These are phyloP conservation scores for Gymnarchus niloticus DNA, from an alignment of 2,113 vertebrate genomes.

Conservation along the genomic window DNA sequence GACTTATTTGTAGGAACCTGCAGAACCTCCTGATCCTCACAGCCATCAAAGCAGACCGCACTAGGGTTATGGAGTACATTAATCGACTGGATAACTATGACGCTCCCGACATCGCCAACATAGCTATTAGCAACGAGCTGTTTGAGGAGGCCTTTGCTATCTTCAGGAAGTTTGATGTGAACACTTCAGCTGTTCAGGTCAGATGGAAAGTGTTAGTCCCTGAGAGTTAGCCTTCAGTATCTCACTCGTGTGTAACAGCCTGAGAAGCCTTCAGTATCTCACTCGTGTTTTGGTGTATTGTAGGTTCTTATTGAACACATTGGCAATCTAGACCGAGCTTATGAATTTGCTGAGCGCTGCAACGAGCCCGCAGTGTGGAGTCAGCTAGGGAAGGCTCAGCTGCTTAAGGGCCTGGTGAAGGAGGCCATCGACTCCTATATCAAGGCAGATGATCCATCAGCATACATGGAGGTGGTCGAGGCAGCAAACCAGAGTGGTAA, in stretches of 20 bases:
- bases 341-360: constrained; percentile 97
- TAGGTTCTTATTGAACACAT: constrained; percentile 98
- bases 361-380: constrained; percentile 99
- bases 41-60: constrained; percentile 95
- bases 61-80: constrained; percentile 98
- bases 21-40: constrained; percentile 97
- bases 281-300: background rate
- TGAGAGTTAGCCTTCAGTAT: too few relatives aligned
- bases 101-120: constrained; percentile 96
- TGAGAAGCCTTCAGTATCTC: background rate
- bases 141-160: constrained; percentile 98
- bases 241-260: background rate
- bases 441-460: constrained; percentile 96
- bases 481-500: constrained; percentile 93
- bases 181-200: constrained; percentile 97
- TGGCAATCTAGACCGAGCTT: constrained; percentile 93
- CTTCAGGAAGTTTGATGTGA: constrained; percentile 98
- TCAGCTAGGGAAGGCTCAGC: constrained; percentile 95
- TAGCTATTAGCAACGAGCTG: constrained; percentile 96
- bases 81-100: constrained; percentile 97
- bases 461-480: constrained; percentile 98
- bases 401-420: constrained; percentile 96
- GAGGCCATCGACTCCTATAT: constrained; percentile 99
- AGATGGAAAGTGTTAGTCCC: background rate
- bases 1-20: constrained; percentile 72